Conservation (phyloP, 1,140 invertebrate species). For the Cotesia vestalis region DNA sequence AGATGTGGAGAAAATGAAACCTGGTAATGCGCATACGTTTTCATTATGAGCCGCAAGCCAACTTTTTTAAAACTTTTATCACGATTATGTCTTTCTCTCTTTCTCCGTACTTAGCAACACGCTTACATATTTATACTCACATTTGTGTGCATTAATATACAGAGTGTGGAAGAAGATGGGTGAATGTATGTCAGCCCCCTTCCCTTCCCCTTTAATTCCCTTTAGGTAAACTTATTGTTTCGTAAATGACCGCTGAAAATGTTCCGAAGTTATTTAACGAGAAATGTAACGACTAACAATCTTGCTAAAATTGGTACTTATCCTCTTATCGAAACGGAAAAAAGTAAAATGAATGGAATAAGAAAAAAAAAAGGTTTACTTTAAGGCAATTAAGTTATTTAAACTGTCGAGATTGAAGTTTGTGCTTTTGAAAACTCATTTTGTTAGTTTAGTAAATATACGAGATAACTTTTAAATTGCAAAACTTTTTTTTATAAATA, state of each 20-base stretch:
- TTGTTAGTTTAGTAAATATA: no score
- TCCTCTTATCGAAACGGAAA: no score
- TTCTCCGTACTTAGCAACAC: not conserved
- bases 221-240: conserved; percentile 25
- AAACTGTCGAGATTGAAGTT: conserved; percentile 5
- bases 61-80: conserved; percentile 42
- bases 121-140: not conserved
- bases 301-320: conserved; percentile 4
- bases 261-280: conserved; percentile 29
- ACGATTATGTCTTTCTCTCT: conserved; percentile 10
- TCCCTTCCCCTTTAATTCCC: no score
- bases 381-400: conserved; percentile 7
- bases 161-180: not conserved
- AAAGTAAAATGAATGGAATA: not conserved
- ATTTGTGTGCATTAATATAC: not conserved
- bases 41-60: conserved; percentile 40
- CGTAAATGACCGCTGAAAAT: conserved; percentile 22
- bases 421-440: conserved; percentile 3
- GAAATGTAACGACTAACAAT: conserved; percentile 18
- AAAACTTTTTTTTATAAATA: no score
- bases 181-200: not conserved
- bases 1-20: conserved; percentile 39
- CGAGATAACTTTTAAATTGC: no score
- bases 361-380: not conserved
- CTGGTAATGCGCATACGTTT: conserved; percentile 41